These are phyloP conservation scores for Drosophila saltans DNA, from an alignment of 1,140 invertebrate genomes.

Conservation along the genomic window DNA sequence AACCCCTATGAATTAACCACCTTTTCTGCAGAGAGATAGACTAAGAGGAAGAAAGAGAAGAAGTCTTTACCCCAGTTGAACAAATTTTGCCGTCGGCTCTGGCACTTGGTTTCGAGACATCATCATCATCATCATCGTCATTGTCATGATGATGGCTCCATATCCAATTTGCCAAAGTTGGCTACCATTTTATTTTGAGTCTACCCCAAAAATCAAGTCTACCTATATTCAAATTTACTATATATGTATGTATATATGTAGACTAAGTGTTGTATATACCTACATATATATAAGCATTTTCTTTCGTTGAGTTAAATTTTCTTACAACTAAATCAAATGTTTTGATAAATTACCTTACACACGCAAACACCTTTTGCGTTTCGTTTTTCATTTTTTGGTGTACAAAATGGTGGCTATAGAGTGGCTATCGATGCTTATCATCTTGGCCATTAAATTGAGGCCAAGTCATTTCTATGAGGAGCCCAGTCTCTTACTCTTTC, in stretches of 20 bases:
- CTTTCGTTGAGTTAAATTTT: conserved; percentile 56
- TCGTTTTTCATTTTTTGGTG: conserved; percentile 2
- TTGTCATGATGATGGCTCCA: neutral
- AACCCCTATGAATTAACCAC: conserved; percentile 1
- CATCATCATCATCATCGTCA: neutral
- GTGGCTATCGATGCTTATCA: conserved; percentile 65
- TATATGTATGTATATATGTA: neutral
- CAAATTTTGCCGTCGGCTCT: conserved; percentile 22
- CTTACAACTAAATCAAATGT: conserved; percentile 78
- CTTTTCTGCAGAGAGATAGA: neutral
- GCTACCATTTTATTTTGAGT: conserved; percentile 39
- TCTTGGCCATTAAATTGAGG: conserved; percentile 57
- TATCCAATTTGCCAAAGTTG: conserved; percentile 34
- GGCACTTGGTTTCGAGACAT: conserved; percentile 19
- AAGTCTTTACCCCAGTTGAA: conserved; percentile 16
- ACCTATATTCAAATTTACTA: conserved; percentile 25
- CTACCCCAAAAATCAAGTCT: conserved; percentile 8
- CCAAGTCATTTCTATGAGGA: conserved; percentile 46
- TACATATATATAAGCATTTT: neutral
- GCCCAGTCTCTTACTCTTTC: neutral
- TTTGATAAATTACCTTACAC: conserved; percentile 74
- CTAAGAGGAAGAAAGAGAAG: neutral
- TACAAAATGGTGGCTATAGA: conserved; percentile 69
- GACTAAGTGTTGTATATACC: neutral
- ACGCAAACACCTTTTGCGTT: conserved; percentile 61